These are phyloP conservation scores for Panopea generosa DNA, from an alignment of 2,888 invertebrate genomes.

Conservation along the genomic window DNA sequence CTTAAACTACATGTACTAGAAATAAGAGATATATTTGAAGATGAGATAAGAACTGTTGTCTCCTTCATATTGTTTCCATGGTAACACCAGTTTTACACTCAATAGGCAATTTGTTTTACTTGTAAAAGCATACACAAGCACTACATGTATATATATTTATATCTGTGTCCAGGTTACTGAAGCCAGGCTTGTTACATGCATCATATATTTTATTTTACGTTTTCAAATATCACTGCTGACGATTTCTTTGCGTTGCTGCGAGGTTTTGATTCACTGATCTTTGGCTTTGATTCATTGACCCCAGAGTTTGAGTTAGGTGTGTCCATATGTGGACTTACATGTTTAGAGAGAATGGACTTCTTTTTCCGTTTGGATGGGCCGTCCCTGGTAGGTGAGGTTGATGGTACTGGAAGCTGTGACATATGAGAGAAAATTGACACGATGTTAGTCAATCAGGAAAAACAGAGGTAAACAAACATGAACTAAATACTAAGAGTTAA, in stretches of 20 bases:
- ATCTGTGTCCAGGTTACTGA: too few species aligned
- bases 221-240: slow-evolving; percentile 58
- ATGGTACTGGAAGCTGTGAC: neutral
- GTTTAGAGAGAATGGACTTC: slow-evolving; percentile 55
- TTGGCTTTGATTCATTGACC: slow-evolving; percentile 13
- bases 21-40: too few species aligned
- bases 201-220: slow-evolving; percentile 44
- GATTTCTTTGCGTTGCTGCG: slow-evolving; percentile 51
- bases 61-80: too few species aligned
- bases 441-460: too few species aligned
- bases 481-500: too few species aligned
- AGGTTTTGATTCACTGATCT: slow-evolving; percentile 15
- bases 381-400: slow-evolving; percentile 38
- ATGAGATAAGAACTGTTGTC: too few species aligned
- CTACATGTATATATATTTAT: too few species aligned
- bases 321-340: slow-evolving; percentile 48
- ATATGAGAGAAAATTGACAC: slow-evolving; percentile 1
- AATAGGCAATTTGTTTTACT: too few species aligned
- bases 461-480: too few species aligned
- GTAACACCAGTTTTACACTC: too few species aligned
- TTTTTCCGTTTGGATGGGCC: slow-evolving; percentile 46
- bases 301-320: slow-evolving; percentile 11
- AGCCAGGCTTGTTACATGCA: neutral
- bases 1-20: too few species aligned
- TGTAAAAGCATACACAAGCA: too few species aligned